Evolutionary conservation across 2,113 vertebrate genomes (phyloP).

Genomic region (Nettapus auritus): DNA sequence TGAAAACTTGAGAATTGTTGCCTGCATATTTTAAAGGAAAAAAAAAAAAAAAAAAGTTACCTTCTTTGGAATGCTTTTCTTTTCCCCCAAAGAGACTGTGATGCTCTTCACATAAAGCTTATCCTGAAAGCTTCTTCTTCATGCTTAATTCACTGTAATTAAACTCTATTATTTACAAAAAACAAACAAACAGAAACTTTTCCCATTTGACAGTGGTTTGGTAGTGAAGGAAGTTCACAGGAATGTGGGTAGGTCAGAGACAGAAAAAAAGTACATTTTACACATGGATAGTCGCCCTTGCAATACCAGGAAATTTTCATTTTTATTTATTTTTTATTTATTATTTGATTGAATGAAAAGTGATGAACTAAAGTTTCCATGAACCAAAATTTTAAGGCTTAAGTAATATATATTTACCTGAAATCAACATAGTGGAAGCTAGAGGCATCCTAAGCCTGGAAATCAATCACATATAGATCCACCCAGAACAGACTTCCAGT

Average conservation of each 20-base stretch:
- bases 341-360: neutral
- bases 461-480: neutral
- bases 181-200: neutral
- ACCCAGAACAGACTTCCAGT: conserved; percentile 42
- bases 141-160: neutral
- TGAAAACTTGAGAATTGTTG: neutral
- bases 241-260: neutral
- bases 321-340: neutral
- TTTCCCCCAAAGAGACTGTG: neutral
- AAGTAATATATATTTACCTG: neutral
- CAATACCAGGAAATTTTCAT: neutral
- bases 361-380: neutral
- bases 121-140: neutral
- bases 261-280: neutral
- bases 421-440: neutral
- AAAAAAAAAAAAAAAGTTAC: neutral
- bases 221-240: neutral
- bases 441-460: neutral
- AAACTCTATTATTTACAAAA: neutral
- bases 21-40: neutral
- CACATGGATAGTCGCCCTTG: neutral
- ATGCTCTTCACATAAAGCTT: neutral
- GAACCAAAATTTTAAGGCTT: neutral
- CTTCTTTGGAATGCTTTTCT: neutral
- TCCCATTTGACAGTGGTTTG: neutral